These are phyloP conservation scores for Rafetus swinhoei DNA, from an alignment of 2,113 vertebrate genomes.

Conservation along the genomic window DNA sequence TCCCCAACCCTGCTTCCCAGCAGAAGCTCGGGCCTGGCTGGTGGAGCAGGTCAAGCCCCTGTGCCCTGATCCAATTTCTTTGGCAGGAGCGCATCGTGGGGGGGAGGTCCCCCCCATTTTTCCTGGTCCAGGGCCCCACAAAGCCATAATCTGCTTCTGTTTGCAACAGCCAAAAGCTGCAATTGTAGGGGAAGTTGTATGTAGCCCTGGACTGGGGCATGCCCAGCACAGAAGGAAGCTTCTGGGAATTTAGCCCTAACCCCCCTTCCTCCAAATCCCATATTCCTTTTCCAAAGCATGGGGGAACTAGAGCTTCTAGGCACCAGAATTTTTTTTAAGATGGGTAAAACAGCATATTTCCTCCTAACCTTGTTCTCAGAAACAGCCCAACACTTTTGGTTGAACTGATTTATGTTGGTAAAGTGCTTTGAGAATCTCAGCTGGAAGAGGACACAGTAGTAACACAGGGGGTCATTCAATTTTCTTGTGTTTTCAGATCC, in stretches of 20 bases:
- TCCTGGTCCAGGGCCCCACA: too few species aligned
- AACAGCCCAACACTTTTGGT: background rate
- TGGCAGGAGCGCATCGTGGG: too few species aligned
- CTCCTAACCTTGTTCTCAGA: background rate
- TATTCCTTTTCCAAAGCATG: background rate
- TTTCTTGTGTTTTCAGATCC: conserved; percentile 36
- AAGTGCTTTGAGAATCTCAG: conserved; percentile 2
- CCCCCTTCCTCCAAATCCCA: background rate
- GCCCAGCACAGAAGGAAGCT: background rate
- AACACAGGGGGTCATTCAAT: background rate
- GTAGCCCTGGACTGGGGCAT: background rate
- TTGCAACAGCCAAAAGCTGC: background rate
- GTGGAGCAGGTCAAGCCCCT: too few species aligned
- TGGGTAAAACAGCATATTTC: background rate
- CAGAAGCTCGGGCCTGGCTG: too few species aligned
- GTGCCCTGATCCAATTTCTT: too few species aligned
- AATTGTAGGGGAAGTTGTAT: background rate
- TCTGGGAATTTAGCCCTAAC: background rate
- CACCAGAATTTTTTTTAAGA: background rate
- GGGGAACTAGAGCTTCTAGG: background rate
- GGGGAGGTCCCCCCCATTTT: too few species aligned
- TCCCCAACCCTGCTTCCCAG: too few species aligned
- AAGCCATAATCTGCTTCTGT: too few species aligned
- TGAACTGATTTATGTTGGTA: conserved; percentile 5
- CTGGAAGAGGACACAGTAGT: background rate